phyloP scores from a whole-genome alignment of 30 jellyfish, hydroid and myxozoan species.

The Chrysaora quinquecirrha region DNA sequence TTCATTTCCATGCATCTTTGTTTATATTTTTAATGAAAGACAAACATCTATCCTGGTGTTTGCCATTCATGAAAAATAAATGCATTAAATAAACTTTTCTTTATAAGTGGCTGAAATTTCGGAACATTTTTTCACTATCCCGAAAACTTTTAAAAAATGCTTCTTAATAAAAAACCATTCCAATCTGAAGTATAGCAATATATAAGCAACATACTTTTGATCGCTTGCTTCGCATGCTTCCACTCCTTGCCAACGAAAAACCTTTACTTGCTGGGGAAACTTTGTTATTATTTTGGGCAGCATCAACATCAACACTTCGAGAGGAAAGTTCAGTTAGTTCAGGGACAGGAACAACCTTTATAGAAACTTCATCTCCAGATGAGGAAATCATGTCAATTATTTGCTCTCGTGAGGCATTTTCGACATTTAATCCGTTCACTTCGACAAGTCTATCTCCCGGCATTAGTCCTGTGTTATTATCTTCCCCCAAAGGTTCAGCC shows the following conservation, averaged over 20 bases:
- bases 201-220: slow-evolving; percentile 71
- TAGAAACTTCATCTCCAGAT: slow-evolving; percentile 81
- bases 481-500: slow-evolving; percentile 82
- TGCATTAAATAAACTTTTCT: too few relatives aligned
- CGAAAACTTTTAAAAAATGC: too few relatives aligned
- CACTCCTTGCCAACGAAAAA: slow-evolving; percentile 68
- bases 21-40: too few relatives aligned
- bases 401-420: slow-evolving; percentile 60
- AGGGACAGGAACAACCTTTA: slow-evolving; percentile 86
- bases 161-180: too few relatives aligned
- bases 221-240: slow-evolving; percentile 67
- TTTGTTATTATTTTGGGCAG: slow-evolving; percentile 17
- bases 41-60: too few relatives aligned
- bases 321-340: slow-evolving; percentile 86
- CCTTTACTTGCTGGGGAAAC: slow-evolving; percentile 68
- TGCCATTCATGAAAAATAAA: too few relatives aligned
- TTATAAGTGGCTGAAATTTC: too few relatives aligned
- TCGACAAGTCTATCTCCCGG: slow-evolving; percentile 95
- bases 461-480: slow-evolving; percentile 65
- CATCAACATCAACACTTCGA: slow-evolving; percentile 65
- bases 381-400: slow-evolving; percentile 81
- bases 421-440: slow-evolving; percentile 89
- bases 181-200: too few relatives aligned
- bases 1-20: too few relatives aligned
- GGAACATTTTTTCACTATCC: too few relatives aligned